Evolutionary conservation across 2,113 vertebrate species (phyloP).

Genomic region (Myotis lucifugus): DNA sequence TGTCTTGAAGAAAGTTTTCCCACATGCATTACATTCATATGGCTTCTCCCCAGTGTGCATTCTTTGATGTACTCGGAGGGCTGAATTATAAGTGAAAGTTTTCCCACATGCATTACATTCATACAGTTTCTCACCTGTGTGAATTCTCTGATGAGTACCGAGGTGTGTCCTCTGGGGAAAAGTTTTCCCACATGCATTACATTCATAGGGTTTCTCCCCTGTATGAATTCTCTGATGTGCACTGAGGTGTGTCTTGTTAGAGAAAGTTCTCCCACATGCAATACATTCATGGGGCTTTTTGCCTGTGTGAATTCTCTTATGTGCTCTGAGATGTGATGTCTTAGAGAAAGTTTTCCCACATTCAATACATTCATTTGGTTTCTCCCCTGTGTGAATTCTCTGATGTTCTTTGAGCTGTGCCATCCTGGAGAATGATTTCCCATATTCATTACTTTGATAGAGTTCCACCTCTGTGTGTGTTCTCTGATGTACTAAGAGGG

Average conservation of each 20-base stretch:
- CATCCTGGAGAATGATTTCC: background rate
- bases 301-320: background rate
- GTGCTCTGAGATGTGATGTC: background rate
- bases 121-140: background rate
- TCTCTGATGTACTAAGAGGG: background rate
- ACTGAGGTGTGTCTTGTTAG: background rate
- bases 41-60: no score
- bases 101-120: background rate
- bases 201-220: background rate
- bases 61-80: background rate
- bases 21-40: no score
- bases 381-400: background rate
- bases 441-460: background rate
- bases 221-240: background rate
- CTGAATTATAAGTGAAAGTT: background rate
- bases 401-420: background rate
- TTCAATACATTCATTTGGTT: background rate
- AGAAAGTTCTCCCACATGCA: constrained; percentile 6
- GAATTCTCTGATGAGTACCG: background rate
- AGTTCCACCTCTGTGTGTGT: background rate
- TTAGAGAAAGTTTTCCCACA: constrained; percentile 7
- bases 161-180: background rate
- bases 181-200: background rate
- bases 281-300: background rate
- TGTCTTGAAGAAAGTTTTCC: constrained; percentile 44